These are phyloP conservation scores for Cydia strobilella DNA, from an alignment of 1,140 invertebrate genomes.

Conservation along the genomic window DNA sequence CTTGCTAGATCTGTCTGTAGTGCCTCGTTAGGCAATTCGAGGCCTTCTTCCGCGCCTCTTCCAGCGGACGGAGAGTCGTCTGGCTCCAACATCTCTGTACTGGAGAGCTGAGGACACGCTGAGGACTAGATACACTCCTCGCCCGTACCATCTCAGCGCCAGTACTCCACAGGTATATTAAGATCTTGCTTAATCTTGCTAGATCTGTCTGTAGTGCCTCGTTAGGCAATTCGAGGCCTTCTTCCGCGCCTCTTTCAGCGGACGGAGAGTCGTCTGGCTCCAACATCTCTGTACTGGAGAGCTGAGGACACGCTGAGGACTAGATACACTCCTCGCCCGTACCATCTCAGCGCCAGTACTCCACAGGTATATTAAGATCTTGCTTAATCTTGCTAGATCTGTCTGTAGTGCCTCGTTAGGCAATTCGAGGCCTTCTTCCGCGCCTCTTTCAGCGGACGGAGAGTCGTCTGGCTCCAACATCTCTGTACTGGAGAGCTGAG, in stretches of 20 bases:
- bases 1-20: too few species aligned
- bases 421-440: too few species aligned
- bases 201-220: too few species aligned
- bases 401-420: too few species aligned
- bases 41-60: constrained; percentile 94
- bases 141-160: constrained; percentile 93
- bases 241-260: constrained; percentile 94
- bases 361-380: constrained; percentile 88
- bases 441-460: too few species aligned
- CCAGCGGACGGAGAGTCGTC: constrained; percentile 97
- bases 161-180: constrained; percentile 94
- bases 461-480: too few species aligned
- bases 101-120: constrained; percentile 84
- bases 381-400: too few species aligned
- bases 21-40: too few species aligned
- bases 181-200: not conserved
- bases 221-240: too few species aligned
- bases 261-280: constrained; percentile 98
- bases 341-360: constrained; percentile 95
- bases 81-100: constrained; percentile 97
- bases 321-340: constrained; percentile 82
- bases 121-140: constrained; percentile 73
- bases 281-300: constrained; percentile 95
- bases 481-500: too few species aligned
- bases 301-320: too few species aligned